phyloP scores from a whole-genome alignment of 2,113 vertebrate genomes.

The Siniperca knerii region DNA sequence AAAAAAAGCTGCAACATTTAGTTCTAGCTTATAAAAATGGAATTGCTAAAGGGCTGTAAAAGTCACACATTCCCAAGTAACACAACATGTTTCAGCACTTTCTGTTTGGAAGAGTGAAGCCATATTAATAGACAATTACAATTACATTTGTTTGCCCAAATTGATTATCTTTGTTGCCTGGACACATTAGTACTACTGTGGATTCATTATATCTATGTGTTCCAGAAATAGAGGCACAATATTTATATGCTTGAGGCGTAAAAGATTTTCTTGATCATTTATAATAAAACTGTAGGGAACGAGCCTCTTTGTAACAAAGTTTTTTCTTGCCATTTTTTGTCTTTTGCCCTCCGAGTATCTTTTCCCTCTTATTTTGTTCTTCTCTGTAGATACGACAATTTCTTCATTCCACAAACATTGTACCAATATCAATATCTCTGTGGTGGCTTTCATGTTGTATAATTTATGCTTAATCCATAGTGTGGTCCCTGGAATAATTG shows the following conservation, averaged over 20 bases:
- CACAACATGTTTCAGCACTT: not conserved
- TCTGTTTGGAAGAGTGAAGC: conserved; percentile 3
- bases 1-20: conserved; percentile 43
- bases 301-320: not conserved
- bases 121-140: not conserved
- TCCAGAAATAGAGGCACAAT: not conserved
- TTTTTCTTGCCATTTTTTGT: too few relatives aligned
- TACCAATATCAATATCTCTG: not conserved
- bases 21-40: conserved; percentile 1
- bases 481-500: not conserved
- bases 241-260: not conserved
- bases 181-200: not conserved
- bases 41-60: conserved; percentile 16
- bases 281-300: not conserved
- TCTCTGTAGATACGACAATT: not conserved
- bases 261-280: not conserved
- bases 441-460: not conserved
- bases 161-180: not conserved
- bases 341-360: not conserved
- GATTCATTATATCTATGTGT: not conserved
- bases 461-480: not conserved
- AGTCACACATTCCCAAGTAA: conserved; percentile 1
- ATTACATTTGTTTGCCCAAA: not conserved
- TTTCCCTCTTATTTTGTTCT: not conserved
- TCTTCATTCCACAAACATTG: not conserved